Evolutionary conservation across 2,113 vertebrate genomes (phyloP).

Genomic region (Tursiops truncatus): DNA sequence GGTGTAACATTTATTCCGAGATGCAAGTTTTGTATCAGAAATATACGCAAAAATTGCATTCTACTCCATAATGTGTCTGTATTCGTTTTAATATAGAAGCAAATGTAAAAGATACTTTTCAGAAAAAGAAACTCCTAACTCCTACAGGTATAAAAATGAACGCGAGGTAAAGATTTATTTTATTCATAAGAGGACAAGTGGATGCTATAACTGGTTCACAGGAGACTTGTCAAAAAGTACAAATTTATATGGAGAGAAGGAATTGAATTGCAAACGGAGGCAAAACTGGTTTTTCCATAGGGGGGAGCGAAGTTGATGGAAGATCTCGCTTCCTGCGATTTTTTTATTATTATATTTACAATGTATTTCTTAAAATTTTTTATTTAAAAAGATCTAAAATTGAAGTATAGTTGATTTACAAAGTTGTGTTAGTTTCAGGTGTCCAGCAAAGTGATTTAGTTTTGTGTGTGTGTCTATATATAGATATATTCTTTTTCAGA

Average conservation of each 20-base stretch:
- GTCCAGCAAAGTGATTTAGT: background rate
- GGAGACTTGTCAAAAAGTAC: background rate
- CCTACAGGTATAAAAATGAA: background rate
- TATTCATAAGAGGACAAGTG: background rate
- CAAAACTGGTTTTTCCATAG: conserved; percentile 57
- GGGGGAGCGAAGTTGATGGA: background rate
- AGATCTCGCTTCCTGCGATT: background rate
- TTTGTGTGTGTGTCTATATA: background rate
- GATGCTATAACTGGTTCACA: background rate
- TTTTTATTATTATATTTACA: background rate
- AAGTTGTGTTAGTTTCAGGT: background rate
- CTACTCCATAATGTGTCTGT: background rate
- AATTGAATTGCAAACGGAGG: conserved; percentile 34
- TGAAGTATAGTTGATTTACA: background rate
- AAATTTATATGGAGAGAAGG: background rate
- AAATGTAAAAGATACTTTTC: background rate
- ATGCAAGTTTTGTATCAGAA: background rate
- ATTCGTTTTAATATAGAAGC: background rate
- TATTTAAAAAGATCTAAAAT: background rate
- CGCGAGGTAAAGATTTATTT: background rate
- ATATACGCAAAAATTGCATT: background rate
- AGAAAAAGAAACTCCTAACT: background rate
- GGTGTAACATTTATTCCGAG: background rate
- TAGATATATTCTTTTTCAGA: background rate
- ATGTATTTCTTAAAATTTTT: background rate